Evolutionary conservation across 2,888 invertebrate species (phyloP).

Genomic region (Drosophila eohydei): DNA sequence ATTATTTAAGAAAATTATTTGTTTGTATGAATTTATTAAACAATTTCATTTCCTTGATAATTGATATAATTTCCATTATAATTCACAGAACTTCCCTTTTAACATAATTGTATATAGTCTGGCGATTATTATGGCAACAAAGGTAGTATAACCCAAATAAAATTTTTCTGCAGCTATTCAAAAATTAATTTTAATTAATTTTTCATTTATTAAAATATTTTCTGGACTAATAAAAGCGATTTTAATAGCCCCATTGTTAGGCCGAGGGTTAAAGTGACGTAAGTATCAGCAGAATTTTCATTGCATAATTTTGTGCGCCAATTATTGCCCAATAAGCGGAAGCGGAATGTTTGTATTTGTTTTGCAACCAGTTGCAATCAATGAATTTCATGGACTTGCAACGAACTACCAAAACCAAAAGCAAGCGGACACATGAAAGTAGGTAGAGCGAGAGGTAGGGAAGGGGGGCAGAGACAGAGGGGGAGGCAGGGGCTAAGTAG

Average conservation of each 20-base stretch:
- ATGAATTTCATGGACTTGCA: conserved; percentile 48
- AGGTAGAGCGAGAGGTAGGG: neutral
- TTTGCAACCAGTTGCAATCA: conserved; percentile 52
- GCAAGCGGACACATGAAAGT: neutral
- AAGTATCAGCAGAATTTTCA: conserved; percentile 23
- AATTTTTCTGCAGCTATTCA: neutral
- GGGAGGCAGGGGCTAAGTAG: neutral
- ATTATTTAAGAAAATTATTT: neutral
- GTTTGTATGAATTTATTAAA: neutral
- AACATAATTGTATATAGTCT: neutral
- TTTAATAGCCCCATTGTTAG: neutral
- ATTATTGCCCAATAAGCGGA: conserved; percentile 59
- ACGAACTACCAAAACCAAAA: conserved; percentile 26
- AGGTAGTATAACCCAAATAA: neutral
- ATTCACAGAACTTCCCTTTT: neutral
- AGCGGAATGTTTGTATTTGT: conserved; percentile 61
- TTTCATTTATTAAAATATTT: neutral
- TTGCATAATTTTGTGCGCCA: conserved; percentile 54
- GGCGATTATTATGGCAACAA: neutral
- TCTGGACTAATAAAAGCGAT: neutral
- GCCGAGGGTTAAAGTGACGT: conserved; percentile 17
- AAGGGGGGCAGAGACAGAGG: neutral
- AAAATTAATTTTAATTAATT: neutral
- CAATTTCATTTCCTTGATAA: neutral
- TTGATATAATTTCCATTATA: neutral